Evolutionary conservation across 2,888 invertebrate species (phyloP).

Genomic region (Pyrrhopygopsis socrates): DNA sequence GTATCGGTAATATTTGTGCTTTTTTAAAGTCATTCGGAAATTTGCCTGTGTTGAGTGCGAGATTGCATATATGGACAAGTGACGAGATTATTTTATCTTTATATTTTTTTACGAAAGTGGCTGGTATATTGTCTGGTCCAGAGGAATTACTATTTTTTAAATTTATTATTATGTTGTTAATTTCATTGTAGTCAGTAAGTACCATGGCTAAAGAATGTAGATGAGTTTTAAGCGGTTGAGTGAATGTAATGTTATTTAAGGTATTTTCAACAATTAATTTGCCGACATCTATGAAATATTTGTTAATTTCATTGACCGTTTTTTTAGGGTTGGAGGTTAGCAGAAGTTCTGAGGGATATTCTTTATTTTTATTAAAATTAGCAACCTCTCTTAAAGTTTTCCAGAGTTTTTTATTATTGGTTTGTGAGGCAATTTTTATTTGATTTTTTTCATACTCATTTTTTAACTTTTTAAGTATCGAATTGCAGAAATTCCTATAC

Average conservation of each 20-base stretch:
- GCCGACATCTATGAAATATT: not conserved
- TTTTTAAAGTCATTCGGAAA: not conserved
- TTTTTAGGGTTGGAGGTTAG: not conserved
- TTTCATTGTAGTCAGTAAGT: not conserved
- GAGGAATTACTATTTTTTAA: not conserved
- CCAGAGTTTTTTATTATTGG: not conserved
- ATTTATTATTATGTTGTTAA: not conserved
- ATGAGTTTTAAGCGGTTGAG: not conserved
- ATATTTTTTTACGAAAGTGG: not conserved
- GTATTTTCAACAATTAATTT: no score
- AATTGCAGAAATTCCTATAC: not conserved
- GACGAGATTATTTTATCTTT: not conserved
- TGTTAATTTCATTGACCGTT: not conserved
- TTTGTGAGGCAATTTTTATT: not conserved
- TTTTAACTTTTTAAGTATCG: not conserved
- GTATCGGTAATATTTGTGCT: not conserved
- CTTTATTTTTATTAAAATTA: not conserved
- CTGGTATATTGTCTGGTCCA: not conserved
- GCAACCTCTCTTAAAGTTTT: not conserved
- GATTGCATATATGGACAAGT: not conserved
- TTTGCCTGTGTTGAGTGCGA: not conserved
- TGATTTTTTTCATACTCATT: not conserved
- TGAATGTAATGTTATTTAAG: not conserved
- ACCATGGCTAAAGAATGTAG: not conserved
- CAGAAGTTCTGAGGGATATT: no score